These are phyloP conservation scores for Campopleginae sp. DNA, from an alignment of 2,888 invertebrate genomes.

Conservation along the genomic window DNA sequence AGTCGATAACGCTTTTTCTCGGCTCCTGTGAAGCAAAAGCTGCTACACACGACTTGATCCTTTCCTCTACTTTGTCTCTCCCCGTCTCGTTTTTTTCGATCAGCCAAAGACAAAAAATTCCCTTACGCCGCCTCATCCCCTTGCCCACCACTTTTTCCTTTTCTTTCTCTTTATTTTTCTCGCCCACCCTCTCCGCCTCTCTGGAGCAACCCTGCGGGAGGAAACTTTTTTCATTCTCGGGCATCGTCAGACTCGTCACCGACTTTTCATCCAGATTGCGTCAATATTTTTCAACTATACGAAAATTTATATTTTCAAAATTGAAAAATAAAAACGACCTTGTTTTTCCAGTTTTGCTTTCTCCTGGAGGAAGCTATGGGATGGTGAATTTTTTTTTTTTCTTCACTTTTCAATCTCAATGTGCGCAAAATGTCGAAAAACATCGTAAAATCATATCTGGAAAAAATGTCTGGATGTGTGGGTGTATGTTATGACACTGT, in stretches of 20 bases:
- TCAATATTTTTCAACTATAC: not conserved
- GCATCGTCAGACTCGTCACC: not conserved
- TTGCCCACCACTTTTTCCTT: not conserved
- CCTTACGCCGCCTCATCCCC: not conserved
- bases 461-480: too few relatives aligned
- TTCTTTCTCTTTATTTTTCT: conserved; percentile 3
- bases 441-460: too few relatives aligned
- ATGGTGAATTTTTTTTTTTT: too few relatives aligned
- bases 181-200: not conserved
- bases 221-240: conserved; percentile 44
- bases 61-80: conserved; percentile 15
- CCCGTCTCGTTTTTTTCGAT: conserved; percentile 6
- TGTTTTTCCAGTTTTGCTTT: too few relatives aligned
- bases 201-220: not conserved
- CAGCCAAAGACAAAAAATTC: conserved; percentile 20
- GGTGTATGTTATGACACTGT: too few relatives aligned
- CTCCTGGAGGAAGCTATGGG: too few relatives aligned
- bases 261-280: not conserved
- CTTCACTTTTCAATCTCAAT: too few relatives aligned
- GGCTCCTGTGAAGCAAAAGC: not conserved
- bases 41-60: not conserved
- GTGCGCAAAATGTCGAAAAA: too few relatives aligned
- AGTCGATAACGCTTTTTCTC: conserved; percentile 52
- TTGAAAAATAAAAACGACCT: too few relatives aligned
- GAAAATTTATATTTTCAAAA: conserved; percentile 11